These are phyloP conservation scores for Hylaeus anthracinus DNA, from an alignment of 1,140 invertebrate species.

Conservation along the genomic window DNA sequence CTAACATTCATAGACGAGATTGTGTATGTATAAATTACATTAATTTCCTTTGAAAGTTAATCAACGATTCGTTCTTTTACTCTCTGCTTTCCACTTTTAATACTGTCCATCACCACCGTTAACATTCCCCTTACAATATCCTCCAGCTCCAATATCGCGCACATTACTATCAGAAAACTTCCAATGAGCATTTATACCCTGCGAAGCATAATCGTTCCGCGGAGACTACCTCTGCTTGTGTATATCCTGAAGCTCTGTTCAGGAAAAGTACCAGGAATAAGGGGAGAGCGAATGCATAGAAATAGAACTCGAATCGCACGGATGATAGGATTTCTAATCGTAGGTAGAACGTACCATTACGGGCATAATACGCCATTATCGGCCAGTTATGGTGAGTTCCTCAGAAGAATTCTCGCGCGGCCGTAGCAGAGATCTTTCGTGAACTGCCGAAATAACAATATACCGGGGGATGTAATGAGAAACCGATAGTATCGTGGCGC, in stretches of 20 bases:
- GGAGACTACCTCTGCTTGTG: constrained; percentile 59
- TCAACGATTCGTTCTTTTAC: too few relatives aligned
- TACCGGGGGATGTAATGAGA: constrained; percentile 66
- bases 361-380: constrained; percentile 61
- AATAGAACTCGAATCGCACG: constrained; percentile 59
- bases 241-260: constrained; percentile 43
- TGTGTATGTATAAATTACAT: too few relatives aligned
- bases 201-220: constrained; percentile 54
- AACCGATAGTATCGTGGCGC: constrained; percentile 66
- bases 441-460: constrained; percentile 63
- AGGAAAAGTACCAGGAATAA: constrained; percentile 7
- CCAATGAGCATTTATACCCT: constrained; percentile 17
- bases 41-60: too few relatives aligned
- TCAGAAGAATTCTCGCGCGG: constrained; percentile 36
- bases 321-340: constrained; percentile 50
- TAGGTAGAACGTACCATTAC: constrained; percentile 51
- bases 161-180: constrained; percentile 22
- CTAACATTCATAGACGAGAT: too few relatives aligned
- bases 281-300: constrained; percentile 51
- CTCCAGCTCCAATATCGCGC: neutral
- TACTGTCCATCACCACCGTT: neutral
- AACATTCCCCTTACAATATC: neutral
- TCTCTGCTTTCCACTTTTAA: neutral
- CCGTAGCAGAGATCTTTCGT: constrained; percentile 7
- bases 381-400: constrained; percentile 62